Evolutionary conservation across 2,113 vertebrate species (phyloP).

Genomic region (Lamprotornis superbus): DNA sequence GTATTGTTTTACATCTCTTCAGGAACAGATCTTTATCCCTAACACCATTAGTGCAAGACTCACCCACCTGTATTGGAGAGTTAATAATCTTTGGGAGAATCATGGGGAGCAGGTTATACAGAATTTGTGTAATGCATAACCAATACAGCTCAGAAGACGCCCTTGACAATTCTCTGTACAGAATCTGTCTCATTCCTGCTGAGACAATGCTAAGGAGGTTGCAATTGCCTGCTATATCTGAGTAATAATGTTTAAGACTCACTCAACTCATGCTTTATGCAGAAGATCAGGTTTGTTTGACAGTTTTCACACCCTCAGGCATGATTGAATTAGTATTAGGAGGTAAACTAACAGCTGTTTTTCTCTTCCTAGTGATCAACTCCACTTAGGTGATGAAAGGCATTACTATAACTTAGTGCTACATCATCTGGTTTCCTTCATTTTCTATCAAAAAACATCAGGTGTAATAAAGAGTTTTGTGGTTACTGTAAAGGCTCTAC

Average conservation of each 20-base stretch:
- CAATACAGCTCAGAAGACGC: neutral
- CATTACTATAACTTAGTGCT: neutral
- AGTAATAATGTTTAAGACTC: neutral
- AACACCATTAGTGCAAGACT: neutral
- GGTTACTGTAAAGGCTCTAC: neutral
- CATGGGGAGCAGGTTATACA: neutral
- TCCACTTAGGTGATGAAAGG: neutral
- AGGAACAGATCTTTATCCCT: neutral
- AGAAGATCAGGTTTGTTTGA: neutral
- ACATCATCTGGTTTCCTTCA: neutral
- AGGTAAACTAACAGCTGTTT: neutral
- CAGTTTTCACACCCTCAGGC: neutral
- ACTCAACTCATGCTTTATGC: neutral
- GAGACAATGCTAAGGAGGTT: neutral
- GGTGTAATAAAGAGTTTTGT: neutral
- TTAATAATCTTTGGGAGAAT: neutral
- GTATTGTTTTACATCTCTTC: neutral
- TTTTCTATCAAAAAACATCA: neutral
- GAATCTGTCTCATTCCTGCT: neutral
- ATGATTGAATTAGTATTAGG: slow-evolving; percentile 5
- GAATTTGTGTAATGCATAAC: neutral
- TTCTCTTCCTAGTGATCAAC: neutral
- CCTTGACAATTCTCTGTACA: neutral
- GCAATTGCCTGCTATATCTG: neutral
- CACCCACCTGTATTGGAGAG: neutral